Conservation (phyloP, 2,113 vertebrate genomes). For the Nannobrachium achirus region DNA sequence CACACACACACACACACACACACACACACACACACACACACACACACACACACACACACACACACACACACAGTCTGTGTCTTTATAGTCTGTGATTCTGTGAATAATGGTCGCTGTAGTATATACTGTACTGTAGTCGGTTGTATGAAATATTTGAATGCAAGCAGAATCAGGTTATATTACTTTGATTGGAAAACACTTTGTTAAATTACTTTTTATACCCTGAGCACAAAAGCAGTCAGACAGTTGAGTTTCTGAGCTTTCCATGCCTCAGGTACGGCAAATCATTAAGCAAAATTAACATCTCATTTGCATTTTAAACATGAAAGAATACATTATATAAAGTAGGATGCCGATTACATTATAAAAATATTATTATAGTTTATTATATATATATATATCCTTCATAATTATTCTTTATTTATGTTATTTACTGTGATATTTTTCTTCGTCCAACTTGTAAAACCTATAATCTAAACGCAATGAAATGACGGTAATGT, state of each 20-base stretch:
- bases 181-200: conserved; percentile 79
- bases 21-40: conserved; percentile 9
- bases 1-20: background rate
- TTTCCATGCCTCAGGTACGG: conserved; percentile 71
- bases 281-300: conserved; percentile 81
- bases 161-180: conserved; percentile 67
- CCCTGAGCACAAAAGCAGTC: conserved; percentile 75
- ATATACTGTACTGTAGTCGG: too few species aligned
- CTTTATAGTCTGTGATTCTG: conserved; percentile 17
- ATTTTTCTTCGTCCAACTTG: too few species aligned
- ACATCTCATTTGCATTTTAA: conserved; percentile 79
- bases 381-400: too few species aligned
- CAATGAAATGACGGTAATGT: too few species aligned
- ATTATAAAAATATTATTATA: background rate
- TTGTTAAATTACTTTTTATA: conserved; percentile 81
- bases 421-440: too few species aligned
- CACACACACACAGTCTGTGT: conserved; percentile 18
- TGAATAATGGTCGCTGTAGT: background rate
- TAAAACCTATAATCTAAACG: too few species aligned
- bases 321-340: conserved; percentile 49
- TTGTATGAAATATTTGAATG: conserved; percentile 58
- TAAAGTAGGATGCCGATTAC: conserved; percentile 9
- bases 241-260: conserved; percentile 68
- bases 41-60: conserved; percentile 19
- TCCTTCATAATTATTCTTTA: too few species aligned